Evolutionary conservation across 2,888 invertebrate genomes (phyloP).

Genomic region (Parnassius glacialis): DNA sequence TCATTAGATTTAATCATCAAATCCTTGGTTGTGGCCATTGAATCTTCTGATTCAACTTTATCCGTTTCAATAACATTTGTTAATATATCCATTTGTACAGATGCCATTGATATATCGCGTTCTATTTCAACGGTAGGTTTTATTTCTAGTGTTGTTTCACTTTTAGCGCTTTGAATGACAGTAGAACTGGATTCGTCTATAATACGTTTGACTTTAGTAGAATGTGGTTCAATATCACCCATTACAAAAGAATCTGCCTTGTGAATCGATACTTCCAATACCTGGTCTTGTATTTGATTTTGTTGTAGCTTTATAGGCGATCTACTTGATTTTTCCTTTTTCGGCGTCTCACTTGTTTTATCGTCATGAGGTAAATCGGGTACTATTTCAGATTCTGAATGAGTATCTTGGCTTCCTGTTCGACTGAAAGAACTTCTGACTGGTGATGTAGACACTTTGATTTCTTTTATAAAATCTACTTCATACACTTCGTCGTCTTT

Average conservation of each 20-base stretch:
- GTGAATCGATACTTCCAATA: slow-evolving; percentile 71
- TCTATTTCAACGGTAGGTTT: slow-evolving; percentile 48
- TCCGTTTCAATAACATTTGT: slow-evolving; percentile 60
- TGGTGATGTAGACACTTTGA: slow-evolving; percentile 76
- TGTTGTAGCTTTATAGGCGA: slow-evolving; percentile 72
- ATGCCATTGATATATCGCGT: slow-evolving; percentile 48
- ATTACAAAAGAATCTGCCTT: slow-evolving; percentile 63
- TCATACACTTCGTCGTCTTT: slow-evolving; percentile 75
- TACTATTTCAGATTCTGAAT: slow-evolving; percentile 78
- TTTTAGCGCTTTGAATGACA: slow-evolving; percentile 42
- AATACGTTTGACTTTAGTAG: slow-evolving; percentile 8
- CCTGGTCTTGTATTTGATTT: slow-evolving; percentile 69
- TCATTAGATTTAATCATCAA: slow-evolving; percentile 77
- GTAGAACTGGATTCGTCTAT: slow-evolving; percentile 29
- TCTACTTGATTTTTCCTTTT: slow-evolving; percentile 57
- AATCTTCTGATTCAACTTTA: slow-evolving; percentile 54
- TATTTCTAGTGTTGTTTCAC: slow-evolving; percentile 52
- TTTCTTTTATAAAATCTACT: slow-evolving; percentile 77
- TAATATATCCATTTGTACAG: slow-evolving; percentile 64
- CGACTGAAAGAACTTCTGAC: slow-evolving; percentile 75
- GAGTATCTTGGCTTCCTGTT: slow-evolving; percentile 79
- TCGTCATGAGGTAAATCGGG: slow-evolving; percentile 76
- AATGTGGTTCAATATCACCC: slow-evolving; percentile 37
- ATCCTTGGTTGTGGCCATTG: slow-evolving; percentile 68
- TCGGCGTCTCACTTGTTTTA: slow-evolving; percentile 61